Percentiles rank a stretch among this genome's conserved stretches.
Conservation (phyloP, 2,113 vertebrate species). For the Lampris incognitus region DNA sequence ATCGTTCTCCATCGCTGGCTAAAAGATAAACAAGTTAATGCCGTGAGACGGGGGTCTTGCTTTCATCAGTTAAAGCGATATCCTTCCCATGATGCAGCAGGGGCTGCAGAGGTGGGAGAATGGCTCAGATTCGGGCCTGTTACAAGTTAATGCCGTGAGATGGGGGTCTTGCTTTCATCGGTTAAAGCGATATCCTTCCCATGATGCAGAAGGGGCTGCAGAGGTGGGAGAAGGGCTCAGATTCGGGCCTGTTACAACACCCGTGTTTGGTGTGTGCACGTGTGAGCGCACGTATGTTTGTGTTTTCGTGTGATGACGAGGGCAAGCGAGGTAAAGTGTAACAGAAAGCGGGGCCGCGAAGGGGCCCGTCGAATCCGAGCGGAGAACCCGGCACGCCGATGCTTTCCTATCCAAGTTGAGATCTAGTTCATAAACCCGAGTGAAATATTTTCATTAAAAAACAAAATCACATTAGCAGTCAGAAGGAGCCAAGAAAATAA, state of each 20-base stretch:
- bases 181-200: constrained; percentile 66
- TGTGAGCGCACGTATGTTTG: background rate
- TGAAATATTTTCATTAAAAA: too few species aligned
- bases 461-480: too few species aligned
- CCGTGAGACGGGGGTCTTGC: constrained; percentile 88
- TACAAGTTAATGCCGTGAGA: constrained; percentile 93
- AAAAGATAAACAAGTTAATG: constrained; percentile 97
- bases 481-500: too few species aligned
- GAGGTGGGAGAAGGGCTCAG: background rate
- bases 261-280: constrained; percentile 2
- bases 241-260: background rate
- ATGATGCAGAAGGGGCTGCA: constrained; percentile 37
- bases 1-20: constrained; percentile 73
- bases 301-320: too few species aligned
- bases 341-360: too few species aligned
- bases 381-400: too few species aligned
- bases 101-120: background rate
- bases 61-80: constrained; percentile 77
- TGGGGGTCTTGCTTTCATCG: constrained; percentile 85
- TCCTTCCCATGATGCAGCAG: constrained; percentile 55
- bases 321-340: too few species aligned
- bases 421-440: too few species aligned
- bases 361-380: too few species aligned
- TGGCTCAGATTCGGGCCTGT: background rate
- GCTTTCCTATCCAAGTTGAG: too few species aligned